Percentiles rank a stretch among this genome's conserved stretches.
phyloP scores from a whole-genome alignment of 1,140 invertebrate genomes.

The Caenorhabditis brenneri region DNA sequence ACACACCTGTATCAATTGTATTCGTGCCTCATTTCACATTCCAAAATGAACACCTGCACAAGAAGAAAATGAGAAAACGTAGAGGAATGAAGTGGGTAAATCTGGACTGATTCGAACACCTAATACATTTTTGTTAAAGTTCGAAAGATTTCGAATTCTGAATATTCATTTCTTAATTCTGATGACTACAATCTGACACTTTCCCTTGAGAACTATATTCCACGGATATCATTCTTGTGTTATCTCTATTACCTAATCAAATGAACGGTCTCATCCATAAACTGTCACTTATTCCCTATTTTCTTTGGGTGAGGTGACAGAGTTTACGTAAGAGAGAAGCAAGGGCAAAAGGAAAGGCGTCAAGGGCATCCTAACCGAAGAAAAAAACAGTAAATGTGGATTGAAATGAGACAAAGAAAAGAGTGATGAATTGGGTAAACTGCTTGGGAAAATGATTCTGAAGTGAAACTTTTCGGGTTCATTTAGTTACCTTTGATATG shows the following conservation, averaged over 20 bases:
- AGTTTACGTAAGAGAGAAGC: neutral
- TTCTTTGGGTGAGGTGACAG: neutral
- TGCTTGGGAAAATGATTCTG: neutral
- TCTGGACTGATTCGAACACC: too few species aligned
- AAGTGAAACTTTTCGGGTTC: neutral
- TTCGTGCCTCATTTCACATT: neutral
- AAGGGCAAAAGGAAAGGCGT: neutral
- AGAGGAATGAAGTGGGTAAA: neutral
- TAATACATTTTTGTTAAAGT: too few species aligned
- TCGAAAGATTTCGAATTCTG: neutral
- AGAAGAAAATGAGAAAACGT: neutral
- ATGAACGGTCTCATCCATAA: constrained; percentile 17
- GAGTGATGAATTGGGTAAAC: constrained; percentile 22
- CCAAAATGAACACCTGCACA: constrained; percentile 3
- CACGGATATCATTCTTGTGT: too few species aligned
- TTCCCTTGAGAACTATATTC: too few species aligned
- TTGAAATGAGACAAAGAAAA: neutral
- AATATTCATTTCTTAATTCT: too few species aligned
- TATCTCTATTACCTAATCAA: neutral
- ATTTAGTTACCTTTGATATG: too few species aligned
- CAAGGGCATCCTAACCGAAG: neutral
- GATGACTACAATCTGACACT: neutral
- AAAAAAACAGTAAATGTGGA: neutral
- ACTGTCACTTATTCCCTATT: neutral
- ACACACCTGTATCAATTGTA: constrained; percentile 13